These are phyloP conservation scores for Euphydryas editha DNA, from an alignment of 2,888 invertebrate species.

Conservation along the genomic window DNA sequence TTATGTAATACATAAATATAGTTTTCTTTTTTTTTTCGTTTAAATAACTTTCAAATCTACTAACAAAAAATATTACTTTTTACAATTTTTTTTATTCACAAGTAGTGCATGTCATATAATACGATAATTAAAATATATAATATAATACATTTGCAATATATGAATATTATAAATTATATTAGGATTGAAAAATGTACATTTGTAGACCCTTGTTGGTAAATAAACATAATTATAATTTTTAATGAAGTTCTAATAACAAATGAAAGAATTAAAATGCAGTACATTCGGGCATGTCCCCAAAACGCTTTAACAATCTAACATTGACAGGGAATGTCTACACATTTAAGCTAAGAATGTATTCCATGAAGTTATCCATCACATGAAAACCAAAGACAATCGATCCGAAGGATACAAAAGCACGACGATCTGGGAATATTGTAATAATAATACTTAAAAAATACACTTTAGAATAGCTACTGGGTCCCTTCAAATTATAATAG, in stretches of 20 bases:
- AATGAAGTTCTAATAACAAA: conserved; percentile 17
- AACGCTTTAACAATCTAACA: conserved; percentile 42
- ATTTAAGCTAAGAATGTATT: conserved; percentile 28
- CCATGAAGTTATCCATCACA: conserved; percentile 28
- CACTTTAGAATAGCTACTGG: conserved; percentile 74
- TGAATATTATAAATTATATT: conserved; percentile 8
- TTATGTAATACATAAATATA: conserved; percentile 4
- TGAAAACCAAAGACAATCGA: conserved; percentile 13
- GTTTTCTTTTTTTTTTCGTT: conserved; percentile 9
- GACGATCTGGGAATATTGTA: conserved; percentile 78
- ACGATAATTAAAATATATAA: background rate
- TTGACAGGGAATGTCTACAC: conserved; percentile 62
- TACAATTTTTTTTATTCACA: conserved; percentile 22
- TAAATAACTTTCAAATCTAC: conserved; percentile 13
- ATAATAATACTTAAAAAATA: conserved; percentile 76
- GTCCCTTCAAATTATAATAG: conserved; percentile 73
- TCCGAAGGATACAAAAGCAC: conserved; percentile 62
- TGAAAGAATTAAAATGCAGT: conserved; percentile 28
- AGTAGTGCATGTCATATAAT: conserved; percentile 20
- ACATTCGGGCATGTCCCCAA: conserved; percentile 13
- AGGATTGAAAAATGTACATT: conserved; percentile 7
- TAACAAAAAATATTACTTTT: conserved; percentile 13
- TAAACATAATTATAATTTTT: conserved; percentile 15
- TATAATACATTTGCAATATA: conserved; percentile 15
- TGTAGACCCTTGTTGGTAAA: conserved; percentile 19